Evolutionary conservation across 2,113 vertebrate genomes (phyloP).

Genomic region (Cynocephalus volans): DNA sequence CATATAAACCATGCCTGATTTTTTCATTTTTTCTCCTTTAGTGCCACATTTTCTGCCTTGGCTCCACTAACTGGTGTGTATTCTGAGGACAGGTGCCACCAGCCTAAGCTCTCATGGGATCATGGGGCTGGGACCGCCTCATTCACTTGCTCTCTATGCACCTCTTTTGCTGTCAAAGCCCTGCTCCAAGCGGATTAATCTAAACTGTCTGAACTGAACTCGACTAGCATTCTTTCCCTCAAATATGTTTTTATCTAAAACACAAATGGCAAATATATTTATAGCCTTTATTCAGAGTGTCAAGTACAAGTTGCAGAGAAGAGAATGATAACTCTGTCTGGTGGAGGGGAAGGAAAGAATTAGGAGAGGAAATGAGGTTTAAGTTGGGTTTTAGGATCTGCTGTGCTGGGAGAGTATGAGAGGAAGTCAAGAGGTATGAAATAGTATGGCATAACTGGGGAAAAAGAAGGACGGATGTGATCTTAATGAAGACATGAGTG

Average conservation of each 20-base stretch:
- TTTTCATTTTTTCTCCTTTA: neutral
- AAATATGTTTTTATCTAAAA: slow-evolving; percentile 65
- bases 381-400: slow-evolving; percentile 24
- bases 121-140: neutral
- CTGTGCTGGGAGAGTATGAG: neutral
- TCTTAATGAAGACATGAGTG: neutral
- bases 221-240: slow-evolving; percentile 1
- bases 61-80: neutral
- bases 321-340: slow-evolving; percentile 56
- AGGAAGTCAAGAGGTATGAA: slow-evolving; percentile 33
- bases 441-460: neutral
- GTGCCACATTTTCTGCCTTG: slow-evolving; percentile 18
- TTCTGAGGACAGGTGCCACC: neutral
- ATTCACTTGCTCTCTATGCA: neutral
- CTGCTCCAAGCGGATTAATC: slow-evolving; percentile 21
- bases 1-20: neutral
- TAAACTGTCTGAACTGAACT: neutral
- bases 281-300: slow-evolving; percentile 67
- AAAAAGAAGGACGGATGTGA: neutral
- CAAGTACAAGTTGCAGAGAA: slow-evolving; percentile 69
- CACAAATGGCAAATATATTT: slow-evolving; percentile 63
- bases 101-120: neutral
- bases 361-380: slow-evolving; percentile 51
- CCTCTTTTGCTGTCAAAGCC: slow-evolving; percentile 47
- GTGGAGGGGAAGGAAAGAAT: slow-evolving; percentile 58